These are phyloP conservation scores for Cryptus viduatorius DNA, from an alignment of 2,888 invertebrate species.

Conservation along the genomic window DNA sequence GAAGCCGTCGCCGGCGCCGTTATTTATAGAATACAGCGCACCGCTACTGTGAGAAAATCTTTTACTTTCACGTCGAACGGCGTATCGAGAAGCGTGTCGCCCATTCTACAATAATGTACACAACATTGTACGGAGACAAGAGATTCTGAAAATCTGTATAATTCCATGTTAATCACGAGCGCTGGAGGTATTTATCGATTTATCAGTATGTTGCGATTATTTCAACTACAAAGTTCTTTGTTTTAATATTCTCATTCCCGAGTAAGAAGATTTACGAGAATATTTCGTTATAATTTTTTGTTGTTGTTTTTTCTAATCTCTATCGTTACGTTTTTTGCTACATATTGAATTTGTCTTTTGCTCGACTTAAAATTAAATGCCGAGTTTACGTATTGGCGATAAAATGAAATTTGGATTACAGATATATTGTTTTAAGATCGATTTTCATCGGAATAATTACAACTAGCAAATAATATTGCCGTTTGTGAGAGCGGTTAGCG, in stretches of 20 bases:
- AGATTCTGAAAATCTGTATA: constrained; percentile 18
- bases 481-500: constrained; percentile 3
- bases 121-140: constrained; percentile 29
- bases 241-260: too few relatives aligned
- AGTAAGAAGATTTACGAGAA: not conserved
- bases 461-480: not conserved
- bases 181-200: constrained; percentile 8
- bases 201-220: not conserved
- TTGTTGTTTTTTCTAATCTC: not conserved
- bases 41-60: constrained; percentile 49
- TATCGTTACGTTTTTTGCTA: not conserved
- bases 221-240: not conserved
- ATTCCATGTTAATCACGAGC: not conserved
- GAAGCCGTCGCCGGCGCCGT: constrained; percentile 48
- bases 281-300: not conserved
- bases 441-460: too few relatives aligned
- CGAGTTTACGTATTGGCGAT: not conserved
- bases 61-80: constrained; percentile 53
- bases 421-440: too few relatives aligned
- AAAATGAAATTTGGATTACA: not conserved
- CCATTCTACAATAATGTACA: constrained; percentile 43
- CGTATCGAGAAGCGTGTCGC: constrained; percentile 34
- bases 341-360: not conserved
- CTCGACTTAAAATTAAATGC: not conserved
- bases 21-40: constrained; percentile 62